Evolutionary conservation across 2,888 invertebrate species (phyloP), one percentile per base, ranked within the genome.

Genomic region (Holacanthella duospinosa): DNA sequence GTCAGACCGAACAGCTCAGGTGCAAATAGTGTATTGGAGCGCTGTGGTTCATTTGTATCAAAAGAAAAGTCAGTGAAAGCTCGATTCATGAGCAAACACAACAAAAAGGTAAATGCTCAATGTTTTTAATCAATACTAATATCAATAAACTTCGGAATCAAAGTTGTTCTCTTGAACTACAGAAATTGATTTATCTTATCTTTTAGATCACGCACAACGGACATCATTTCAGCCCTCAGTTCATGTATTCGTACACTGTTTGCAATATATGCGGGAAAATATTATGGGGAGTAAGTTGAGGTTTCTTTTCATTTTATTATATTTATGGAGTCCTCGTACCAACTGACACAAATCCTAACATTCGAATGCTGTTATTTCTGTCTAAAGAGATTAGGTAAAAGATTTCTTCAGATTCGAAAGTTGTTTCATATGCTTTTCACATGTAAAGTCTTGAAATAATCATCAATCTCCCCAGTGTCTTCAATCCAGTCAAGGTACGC

Each of bases 261-360:
- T 99, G 97, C 79, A 90, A 92, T 80, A 88, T 89, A 79, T 97
- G 97, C 80, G 88, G 89, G 75, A 83, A 86, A 76, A 87, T 91
- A 71, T 87, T 97, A 73, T 91, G 92, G 84, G 97, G 97, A 59
- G 88, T n/a, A n/a, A n/a, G n/a, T n/a, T n/a, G n/a, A n/a, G n/a
- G n/a, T n/a, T n/a, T n/a, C n/a, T n/a, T n/a, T n/a, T n/a, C n/a
- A n/a, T n/a, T n/a, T n/a, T n/a, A n/a, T n/a, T n/a, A n/a, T n/a
- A n/a, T n/a, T n/a, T n/a, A n/a, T n/a, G n/a, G n/a, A n/a, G n/a
- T n/a, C n/a, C n/a, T n/a, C n/a, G n/a, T n/a, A n/a, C n/a, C n/a
- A n/a, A n/a, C n/a, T n/a, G n/a, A n/a, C n/a, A n/a, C n/a, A n/a
- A n/a, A n/a, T n/a, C n/a, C n/a, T n/a, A n/a, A n/a, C n/a, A n/a